Base-by-base conservation (phyloP, 2,888 invertebrate genomes). In the Morpho achilles region DNA sequence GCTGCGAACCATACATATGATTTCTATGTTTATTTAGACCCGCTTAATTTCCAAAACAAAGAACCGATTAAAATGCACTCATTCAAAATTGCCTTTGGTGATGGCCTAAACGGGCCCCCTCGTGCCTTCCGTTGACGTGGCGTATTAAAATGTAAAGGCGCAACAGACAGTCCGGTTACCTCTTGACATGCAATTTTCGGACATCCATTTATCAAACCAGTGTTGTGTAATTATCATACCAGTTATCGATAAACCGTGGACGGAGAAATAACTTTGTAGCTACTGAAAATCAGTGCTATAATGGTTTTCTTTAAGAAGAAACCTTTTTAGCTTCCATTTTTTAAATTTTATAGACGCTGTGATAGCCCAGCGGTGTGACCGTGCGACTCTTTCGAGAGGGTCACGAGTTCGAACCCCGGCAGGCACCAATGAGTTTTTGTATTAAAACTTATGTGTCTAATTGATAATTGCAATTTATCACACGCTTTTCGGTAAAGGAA, bases 181-280 rank as follows among this genome's bases (percentile, higher is more conserved):
- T 82, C 70, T 80, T 87, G 88, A 88, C 88, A 81, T 86, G 87
- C 87, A 88, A 88, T 89, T 88, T 89, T 87, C 79, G 85, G 80
- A 71, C 75, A 73, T 77, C 79, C 84, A 87, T 87, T 87, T 82
- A 86, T 87, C 84, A 89, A 77, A 72, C 65, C 67, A 62, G 69
- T 70, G 77, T 68, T 69, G 73, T 67, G 39, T 43, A 43, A 43
- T 44, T 40, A 41, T 23, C 8, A 22, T 7, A 41, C 7, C 41
- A 42, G 67, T 50, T 75, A 73, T 75, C 75, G 70, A 69, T 68
- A 58, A 60, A 58, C 63, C 51, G 60, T 61, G 32, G 32, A 32
- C 3, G 32, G 0, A 32, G 32, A 32, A 32, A 32, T 5, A 32
- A 32, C 32, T 5, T 32, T 32, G 32, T 32, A 3, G 32, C 32